Percentiles rank a stretch among this genome's conserved stretches.
Evolutionary conservation across 1,140 invertebrate genomes (phyloP).

Genomic region (Zaprionus africanus): DNA sequence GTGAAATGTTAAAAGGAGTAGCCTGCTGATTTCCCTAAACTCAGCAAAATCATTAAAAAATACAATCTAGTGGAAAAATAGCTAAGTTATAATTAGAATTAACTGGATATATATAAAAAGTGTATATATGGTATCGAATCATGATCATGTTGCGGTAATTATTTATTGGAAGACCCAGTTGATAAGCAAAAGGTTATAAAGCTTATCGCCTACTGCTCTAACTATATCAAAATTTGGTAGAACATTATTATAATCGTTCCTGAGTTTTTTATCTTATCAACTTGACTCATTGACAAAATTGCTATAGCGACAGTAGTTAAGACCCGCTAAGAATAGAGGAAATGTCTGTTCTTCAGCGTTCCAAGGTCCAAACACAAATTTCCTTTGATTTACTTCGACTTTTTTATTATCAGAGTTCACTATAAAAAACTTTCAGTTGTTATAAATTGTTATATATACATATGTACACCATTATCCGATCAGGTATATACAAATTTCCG

Average conservation of each 20-base stretch:
- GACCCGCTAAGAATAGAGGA: neutral
- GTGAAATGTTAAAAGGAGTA: neutral
- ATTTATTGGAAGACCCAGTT: constrained; percentile 24
- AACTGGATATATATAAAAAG: neutral
- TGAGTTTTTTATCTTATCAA: constrained; percentile 33
- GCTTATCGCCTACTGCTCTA: constrained; percentile 1
- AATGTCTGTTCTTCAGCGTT: neutral
- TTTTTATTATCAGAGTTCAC: constrained; percentile 18
- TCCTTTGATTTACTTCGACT: neutral
- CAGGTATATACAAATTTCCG: constrained; percentile 2
- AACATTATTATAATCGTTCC: constrained; percentile 19
- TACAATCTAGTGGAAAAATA: too few relatives aligned
- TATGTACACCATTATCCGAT: constrained; percentile 11
- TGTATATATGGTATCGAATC: neutral
- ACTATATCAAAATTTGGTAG: constrained; percentile 5
- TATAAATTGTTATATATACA: constrained; percentile 5
- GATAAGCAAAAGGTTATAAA: constrained; percentile 21
- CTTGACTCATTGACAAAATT: constrained; percentile 37
- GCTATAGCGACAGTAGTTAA: constrained; percentile 17
- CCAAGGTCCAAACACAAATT: constrained; percentile 15
- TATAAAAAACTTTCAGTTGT: constrained; percentile 2
- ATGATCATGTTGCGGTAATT: constrained; percentile 3
- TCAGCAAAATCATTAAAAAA: too few relatives aligned
- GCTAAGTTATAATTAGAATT: too few relatives aligned
- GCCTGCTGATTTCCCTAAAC: too few relatives aligned